Conservation (phyloP, 2,797 vertebrate genomes). For the Pangasius larnaudii region DNA sequence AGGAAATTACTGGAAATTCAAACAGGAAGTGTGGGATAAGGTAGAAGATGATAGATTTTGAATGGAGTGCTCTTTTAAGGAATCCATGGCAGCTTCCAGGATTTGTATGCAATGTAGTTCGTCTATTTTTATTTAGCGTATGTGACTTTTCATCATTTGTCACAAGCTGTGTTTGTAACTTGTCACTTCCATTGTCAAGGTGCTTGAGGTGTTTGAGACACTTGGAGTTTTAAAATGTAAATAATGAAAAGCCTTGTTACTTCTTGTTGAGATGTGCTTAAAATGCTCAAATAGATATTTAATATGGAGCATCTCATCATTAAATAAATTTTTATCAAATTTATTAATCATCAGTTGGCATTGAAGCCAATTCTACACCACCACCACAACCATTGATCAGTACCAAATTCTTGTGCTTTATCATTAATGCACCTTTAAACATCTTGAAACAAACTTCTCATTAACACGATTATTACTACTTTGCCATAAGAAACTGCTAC, state of each 20-base stretch:
- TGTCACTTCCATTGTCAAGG: not conserved
- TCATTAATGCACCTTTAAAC: not conserved
- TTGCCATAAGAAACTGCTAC: not conserved
- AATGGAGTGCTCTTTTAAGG: not conserved
- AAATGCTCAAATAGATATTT: not conserved
- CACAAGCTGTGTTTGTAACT: not conserved
- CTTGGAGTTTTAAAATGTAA: not conserved
- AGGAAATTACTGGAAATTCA: constrained; percentile 6
- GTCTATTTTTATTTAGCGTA: not conserved
- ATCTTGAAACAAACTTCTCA: not conserved
- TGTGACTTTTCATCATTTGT: not conserved
- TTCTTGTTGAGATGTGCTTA: not conserved
- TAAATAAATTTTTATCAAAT: not conserved
- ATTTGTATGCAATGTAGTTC: not conserved
- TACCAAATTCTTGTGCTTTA: not conserved
- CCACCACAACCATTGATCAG: not conserved
- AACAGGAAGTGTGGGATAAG: not conserved
- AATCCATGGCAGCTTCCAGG: not conserved
- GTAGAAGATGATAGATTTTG: not conserved
- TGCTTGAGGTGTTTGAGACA: not conserved
- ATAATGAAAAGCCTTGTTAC: not conserved
- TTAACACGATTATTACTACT: not conserved
- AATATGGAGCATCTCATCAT: not conserved
- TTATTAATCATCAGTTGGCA: not conserved
- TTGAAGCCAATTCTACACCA: not conserved